Percentiles rank a stretch among this genome's conserved stretches.
These are phyloP conservation scores for Tragelaphus buxtoni DNA, from an alignment of 2,113 vertebrate genomes.

Conservation along the genomic window DNA sequence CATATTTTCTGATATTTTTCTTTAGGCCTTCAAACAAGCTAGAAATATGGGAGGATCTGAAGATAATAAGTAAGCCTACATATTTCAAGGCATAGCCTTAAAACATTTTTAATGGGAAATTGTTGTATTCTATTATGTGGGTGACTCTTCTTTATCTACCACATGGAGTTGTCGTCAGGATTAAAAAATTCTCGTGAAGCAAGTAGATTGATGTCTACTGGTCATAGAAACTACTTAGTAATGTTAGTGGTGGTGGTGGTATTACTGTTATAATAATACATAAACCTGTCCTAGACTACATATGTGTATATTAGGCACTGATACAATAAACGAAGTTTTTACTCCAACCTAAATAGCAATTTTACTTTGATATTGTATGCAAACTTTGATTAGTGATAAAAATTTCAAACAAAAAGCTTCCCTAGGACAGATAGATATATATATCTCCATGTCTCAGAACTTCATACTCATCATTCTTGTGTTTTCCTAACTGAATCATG, in stretches of 20 bases:
- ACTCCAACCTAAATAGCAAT: background rate
- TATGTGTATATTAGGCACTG: background rate
- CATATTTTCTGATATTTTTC: constrained; percentile 59
- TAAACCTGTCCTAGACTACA: background rate
- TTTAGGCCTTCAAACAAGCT: constrained; percentile 94
- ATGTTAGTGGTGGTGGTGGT: background rate
- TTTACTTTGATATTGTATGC: constrained; percentile 15
- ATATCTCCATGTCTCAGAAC: background rate
- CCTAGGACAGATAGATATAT: background rate
- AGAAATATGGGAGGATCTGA: constrained; percentile 99
- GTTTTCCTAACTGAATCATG: background rate
- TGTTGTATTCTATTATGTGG: background rate
- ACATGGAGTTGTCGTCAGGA: background rate
- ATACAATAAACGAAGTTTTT: background rate
- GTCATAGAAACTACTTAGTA: background rate
- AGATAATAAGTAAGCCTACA: constrained; percentile 93
- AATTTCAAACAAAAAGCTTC: background rate
- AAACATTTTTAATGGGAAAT: background rate
- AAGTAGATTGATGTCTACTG: background rate
- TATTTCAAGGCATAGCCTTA: background rate
- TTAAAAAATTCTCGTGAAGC: background rate
- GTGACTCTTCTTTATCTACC: background rate
- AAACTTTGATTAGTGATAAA: background rate
- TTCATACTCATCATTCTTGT: background rate
- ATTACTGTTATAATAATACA: background rate